phyloP scores from a whole-genome alignment of 2,797 vertebrate species.

The Lutjanus argentimaculatus region DNA sequence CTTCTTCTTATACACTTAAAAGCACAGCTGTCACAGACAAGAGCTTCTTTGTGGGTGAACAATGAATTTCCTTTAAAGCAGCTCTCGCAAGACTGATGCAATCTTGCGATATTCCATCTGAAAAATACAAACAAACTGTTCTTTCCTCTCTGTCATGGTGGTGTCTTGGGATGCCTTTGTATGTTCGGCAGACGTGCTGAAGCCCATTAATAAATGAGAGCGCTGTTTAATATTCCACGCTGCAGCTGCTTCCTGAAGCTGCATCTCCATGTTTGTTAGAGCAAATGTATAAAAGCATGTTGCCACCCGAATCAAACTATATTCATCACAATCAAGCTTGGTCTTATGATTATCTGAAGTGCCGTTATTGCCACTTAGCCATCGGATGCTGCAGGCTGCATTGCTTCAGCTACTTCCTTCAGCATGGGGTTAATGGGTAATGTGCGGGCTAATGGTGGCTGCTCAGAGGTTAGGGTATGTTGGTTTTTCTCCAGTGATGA shows the following conservation, averaged over 20 bases:
- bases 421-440: slow-evolving; percentile 49
- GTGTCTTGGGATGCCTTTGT: slow-evolving; percentile 11
- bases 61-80: slow-evolving; percentile 18
- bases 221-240: slow-evolving; percentile 27
- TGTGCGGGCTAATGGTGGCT: slow-evolving; percentile 36
- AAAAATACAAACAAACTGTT: slow-evolving; percentile 31
- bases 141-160: slow-evolving; percentile 5
- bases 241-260: background rate
- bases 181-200: background rate
- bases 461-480: background rate
- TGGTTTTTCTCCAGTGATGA: slow-evolving; percentile 1
- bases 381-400: background rate
- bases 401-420: slow-evolving; percentile 8
- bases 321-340: background rate
- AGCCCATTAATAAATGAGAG: slow-evolving; percentile 39
- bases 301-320: background rate
- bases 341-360: background rate
- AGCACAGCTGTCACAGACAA: background rate
- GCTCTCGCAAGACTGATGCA: slow-evolving; percentile 53
- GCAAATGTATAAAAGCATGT: background rate
- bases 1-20: background rate
- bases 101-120: slow-evolving; percentile 26
- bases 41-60: slow-evolving; percentile 28
- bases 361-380: slow-evolving; percentile 15
- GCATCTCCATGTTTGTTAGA: background rate